Conservation (phyloP, 2,113 vertebrate species). For the Orientallactaga bullata region DNA sequence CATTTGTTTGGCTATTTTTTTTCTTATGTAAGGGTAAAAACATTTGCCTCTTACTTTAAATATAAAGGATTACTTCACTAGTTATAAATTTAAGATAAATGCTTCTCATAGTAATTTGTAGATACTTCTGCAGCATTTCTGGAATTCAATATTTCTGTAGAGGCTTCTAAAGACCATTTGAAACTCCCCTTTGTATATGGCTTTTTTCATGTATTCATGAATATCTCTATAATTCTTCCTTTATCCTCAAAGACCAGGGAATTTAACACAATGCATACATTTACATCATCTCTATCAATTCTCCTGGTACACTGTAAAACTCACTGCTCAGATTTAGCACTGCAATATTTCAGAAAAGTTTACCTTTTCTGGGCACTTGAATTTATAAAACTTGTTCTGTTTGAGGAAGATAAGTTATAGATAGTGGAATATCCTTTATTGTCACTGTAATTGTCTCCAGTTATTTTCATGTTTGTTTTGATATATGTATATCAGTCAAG, state of each 20-base stretch:
- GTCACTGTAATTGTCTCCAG: neutral
- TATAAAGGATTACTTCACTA: neutral
- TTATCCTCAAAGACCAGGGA: neutral
- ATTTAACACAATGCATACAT: neutral
- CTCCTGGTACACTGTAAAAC: neutral
- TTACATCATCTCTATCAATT: neutral
- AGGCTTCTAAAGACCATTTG: neutral
- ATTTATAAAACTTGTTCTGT: neutral
- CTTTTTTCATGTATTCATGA: neutral
- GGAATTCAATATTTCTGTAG: neutral
- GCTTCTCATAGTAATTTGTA: neutral
- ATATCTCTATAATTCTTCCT: neutral
- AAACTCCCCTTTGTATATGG: neutral
- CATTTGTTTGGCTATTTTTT: slow-evolving; percentile 44
- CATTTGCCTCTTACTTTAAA: slow-evolving; percentile 23
- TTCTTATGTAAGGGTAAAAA: neutral
- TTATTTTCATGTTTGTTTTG: neutral
- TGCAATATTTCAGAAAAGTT: neutral
- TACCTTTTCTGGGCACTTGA: neutral
- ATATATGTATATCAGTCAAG: neutral
- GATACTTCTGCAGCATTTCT: neutral
- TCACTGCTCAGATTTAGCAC: neutral
- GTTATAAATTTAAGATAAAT: neutral
- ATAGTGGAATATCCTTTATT: neutral
- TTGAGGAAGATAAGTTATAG: neutral